phyloP scores from a whole-genome alignment of 2,113 vertebrate species.

The Holacanthus passer region DNA sequence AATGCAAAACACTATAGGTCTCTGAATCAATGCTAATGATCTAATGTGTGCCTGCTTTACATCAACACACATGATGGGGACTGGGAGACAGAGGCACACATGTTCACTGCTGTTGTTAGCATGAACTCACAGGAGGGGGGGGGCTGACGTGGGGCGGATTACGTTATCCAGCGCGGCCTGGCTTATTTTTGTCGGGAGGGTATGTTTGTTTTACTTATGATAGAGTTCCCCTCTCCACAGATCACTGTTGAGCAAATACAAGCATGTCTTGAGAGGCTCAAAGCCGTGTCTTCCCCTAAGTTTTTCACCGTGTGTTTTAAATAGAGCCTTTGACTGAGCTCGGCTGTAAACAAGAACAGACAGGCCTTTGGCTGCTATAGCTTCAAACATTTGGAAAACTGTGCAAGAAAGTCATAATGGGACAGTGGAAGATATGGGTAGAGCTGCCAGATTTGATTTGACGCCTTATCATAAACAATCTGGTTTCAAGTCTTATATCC shows the following conservation, averaged over 20 bases:
- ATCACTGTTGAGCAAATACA: constrained; percentile 48
- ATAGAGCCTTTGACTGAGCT: constrained; percentile 78
- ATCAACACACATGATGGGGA: constrained; percentile 33
- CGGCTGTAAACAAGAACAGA: constrained; percentile 78
- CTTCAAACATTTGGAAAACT: constrained; percentile 37
- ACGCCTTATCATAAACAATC: constrained; percentile 68
- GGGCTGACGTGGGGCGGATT: constrained; percentile 43
- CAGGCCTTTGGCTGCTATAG: constrained; percentile 56
- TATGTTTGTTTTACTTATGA: constrained; percentile 75
- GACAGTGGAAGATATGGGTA: constrained; percentile 34
- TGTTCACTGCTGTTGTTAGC: constrained; percentile 42
- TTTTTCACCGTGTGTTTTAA: constrained; percentile 79
- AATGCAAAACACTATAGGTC: constrained; percentile 15
- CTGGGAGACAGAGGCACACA: constrained; percentile 23
- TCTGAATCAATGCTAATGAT: constrained; percentile 49
- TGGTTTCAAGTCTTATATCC: constrained; percentile 60
- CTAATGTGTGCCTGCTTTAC: constrained; percentile 53
- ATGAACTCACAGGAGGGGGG: constrained; percentile 30
- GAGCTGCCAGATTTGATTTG: constrained; percentile 63
- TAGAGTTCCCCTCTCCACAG: constrained; percentile 60
- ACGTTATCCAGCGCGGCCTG: constrained; percentile 40
- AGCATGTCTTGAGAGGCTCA: constrained; percentile 53
- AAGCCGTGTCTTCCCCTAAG: constrained; percentile 66
- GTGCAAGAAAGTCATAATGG: constrained; percentile 33
- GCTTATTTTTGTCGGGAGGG: constrained; percentile 55